Percentiles rank a stretch among this genome's conserved stretches.
Conservation (phyloP, 1,140 invertebrate genomes). For the Lepeophtheirus salmonis region DNA sequence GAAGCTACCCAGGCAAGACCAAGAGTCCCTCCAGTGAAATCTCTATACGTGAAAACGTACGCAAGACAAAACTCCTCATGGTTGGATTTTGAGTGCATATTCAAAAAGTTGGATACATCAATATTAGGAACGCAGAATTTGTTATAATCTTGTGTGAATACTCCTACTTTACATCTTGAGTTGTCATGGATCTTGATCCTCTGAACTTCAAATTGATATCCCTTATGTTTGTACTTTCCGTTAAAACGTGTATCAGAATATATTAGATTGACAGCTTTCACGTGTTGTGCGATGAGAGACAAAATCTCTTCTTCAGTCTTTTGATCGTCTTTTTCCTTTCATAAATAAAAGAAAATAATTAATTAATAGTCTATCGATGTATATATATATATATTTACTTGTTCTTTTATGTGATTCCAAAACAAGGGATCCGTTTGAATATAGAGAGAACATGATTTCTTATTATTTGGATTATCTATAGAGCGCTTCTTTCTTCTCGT, state of each 20-base stretch:
- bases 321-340: slow-evolving; percentile 34
- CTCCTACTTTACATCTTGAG: neutral
- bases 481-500: slow-evolving; percentile 33
- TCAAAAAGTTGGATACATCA: slow-evolving; percentile 96
- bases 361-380: neutral
- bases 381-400: slow-evolving; percentile 28
- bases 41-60: slow-evolving; percentile 88
- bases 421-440: slow-evolving; percentile 95
- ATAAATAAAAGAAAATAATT: slow-evolving; percentile 10
- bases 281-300: slow-evolving; percentile 89
- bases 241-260: slow-evolving; percentile 87
- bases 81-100: slow-evolving; percentile 86
- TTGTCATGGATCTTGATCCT: slow-evolving; percentile 55
- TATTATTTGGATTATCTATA: slow-evolving; percentile 42
- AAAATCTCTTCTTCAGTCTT: slow-evolving; percentile 91
- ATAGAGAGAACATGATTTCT: slow-evolving; percentile 71
- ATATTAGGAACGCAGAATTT: slow-evolving; percentile 94
- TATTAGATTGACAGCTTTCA: slow-evolving; percentile 94
- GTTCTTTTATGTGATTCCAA: slow-evolving; percentile 66
- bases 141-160: slow-evolving; percentile 47
- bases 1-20: slow-evolving; percentile 96
- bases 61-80: slow-evolving; percentile 96
- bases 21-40: slow-evolving; percentile 87
- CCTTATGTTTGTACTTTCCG: slow-evolving; percentile 55
- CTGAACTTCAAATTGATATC: slow-evolving; percentile 95